Conservation (phyloP, 2,113 vertebrate species). For the Sialia sialis region DNA sequence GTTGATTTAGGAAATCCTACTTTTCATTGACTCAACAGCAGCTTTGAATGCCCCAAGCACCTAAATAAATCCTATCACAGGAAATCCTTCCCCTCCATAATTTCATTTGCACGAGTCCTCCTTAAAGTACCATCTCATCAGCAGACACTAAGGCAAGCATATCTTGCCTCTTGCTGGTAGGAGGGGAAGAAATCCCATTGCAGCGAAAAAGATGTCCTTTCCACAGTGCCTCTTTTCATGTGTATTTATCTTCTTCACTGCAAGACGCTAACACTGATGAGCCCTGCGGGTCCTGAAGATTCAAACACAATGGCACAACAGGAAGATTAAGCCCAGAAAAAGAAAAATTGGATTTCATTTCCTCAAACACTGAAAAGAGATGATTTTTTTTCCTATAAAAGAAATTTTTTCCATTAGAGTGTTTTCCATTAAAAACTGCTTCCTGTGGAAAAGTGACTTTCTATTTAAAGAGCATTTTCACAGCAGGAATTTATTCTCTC, state of each 20-base stretch:
- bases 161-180: not conserved
- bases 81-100: slow-evolving; percentile 3
- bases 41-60: not conserved
- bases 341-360: not conserved
- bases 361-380: not conserved
- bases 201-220: not conserved
- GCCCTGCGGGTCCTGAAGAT: not conserved
- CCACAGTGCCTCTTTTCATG: not conserved
- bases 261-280: slow-evolving; percentile 1
- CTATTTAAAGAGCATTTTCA: slow-evolving; percentile 23
- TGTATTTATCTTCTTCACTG: slow-evolving; percentile 34
- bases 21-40: slow-evolving; percentile 31
- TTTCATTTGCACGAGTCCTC: not conserved
- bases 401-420: not conserved
- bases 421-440: slow-evolving; percentile 11
- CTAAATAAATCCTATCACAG: slow-evolving; percentile 27
- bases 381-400: not conserved
- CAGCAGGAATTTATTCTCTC: not conserved
- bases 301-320: slow-evolving; percentile 1
- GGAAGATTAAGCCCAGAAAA: not conserved
- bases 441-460: slow-evolving; percentile 1
- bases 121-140: not conserved
- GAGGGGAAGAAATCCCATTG: not conserved
- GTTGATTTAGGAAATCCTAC: not conserved
- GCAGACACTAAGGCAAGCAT: not conserved